Base-by-base conservation (phyloP, 2,888 invertebrate genomes). In the Agonopterix arenella region DNA sequence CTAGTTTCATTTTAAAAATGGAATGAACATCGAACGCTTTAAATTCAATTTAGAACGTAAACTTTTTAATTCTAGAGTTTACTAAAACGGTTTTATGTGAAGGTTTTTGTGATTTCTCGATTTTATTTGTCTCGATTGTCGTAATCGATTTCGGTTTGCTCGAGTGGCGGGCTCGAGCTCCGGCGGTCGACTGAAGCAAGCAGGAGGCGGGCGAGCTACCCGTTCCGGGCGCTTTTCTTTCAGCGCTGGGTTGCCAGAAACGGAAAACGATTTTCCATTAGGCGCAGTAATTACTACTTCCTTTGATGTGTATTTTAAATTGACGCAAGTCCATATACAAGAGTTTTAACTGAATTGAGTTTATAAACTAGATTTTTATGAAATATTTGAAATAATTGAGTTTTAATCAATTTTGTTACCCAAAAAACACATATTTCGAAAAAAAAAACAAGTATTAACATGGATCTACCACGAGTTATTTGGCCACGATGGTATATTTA, bases 181-280 rank as follows among this genome's bases (percentile, higher is more conserved):
- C 67, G 72, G 76, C 81, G 81, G 74, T 68, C 72, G 73, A 85
- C 85, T 85, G 80, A 80, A 70, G 52, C 49, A 80, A 70, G 52
- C 49, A 28, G 28, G 28, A 28, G 51, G 54, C 52, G 55, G 59
- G 55, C 61, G 62, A 64, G 64, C 66, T 65, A 64, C 61, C 58
- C 55, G 61, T 69, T 75, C 78, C 78, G 78, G 77, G 77, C 66
- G 66, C 59, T 72, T 67, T 69, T 61, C 62, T 66, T 66, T 63
- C 62, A 62, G 61, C 53, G 51, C 57, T 56, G 28, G 28, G 80
- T 81, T 82, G 78, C 83, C 59, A 70, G 55, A 48, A 46, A 38
- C 46, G 52, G 59, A 62, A 63, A 65, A 53, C 57, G 51, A 51
- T 56, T 72, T 68, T 66, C 61, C 67, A 55, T 46, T 43, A 47